Evolutionary conservation across 2,797 vertebrate genomes (phyloP), one percentile per base, ranked within the genome.

Genomic region (Pangasius sanitwongsei): DNA sequence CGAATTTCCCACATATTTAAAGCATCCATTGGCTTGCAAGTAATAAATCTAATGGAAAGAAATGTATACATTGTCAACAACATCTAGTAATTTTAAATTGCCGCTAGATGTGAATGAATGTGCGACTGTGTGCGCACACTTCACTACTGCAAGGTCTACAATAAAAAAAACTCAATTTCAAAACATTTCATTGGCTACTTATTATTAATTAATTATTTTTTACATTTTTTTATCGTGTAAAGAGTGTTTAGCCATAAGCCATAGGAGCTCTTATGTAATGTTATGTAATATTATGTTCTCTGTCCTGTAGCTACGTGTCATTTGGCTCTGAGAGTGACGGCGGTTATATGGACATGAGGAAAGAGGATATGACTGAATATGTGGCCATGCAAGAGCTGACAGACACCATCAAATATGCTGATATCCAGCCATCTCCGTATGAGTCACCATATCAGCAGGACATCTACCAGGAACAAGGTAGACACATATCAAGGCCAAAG

Each of bases 321-420:
- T 94, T 98, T 8, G 96, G 97, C n/a, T 96, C 97, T 0, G 98
- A 99, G 94, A 97, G 97, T 0, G 99, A 99, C 0, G 98, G 99
- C 0, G 98, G 98, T 44, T 99, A 99, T 94, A 99, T 99, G 98
- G 98, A 99, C 94, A 99, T 99, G 99, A 99, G 97, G 91, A 98
- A 98, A 94, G 98, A 99, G 0, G 98, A 99, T 87, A 97, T 96
- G 0, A 94, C 96, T 25, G 92, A 99, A 94, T 99, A 99, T 0
- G 96, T 99, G 77, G 97, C 98, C 86, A 99, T 99, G 99, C 97
- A 98, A 37, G 97, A 98, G 94, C 97, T 98, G 94, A 96, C 95
- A 80, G 97, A 97, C 90, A 94, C 96, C 90, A 95, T 99, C 93
- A 99, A 98, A 91, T 99, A 99, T 0, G 97, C 97, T 15, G 98